A percentile compares a stretch with the other conserved stretches of the same genome.
phyloP scores from a whole-genome alignment of 2,888 invertebrate genomes.

The Calephelis perditalis region DNA sequence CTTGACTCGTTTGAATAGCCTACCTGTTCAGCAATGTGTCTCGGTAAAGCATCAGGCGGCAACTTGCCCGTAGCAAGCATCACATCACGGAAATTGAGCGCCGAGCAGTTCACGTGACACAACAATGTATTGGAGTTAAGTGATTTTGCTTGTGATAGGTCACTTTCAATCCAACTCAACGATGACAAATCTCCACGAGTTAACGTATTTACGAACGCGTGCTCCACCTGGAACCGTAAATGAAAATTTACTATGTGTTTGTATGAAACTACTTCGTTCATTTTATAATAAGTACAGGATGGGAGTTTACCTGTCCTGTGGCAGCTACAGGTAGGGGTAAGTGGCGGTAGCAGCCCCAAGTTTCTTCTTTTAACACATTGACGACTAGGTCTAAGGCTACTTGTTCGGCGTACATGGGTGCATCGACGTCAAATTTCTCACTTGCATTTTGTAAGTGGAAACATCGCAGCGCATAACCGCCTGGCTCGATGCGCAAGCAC shows the following conservation, averaged over 20 bases:
- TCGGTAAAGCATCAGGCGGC: conserved; percentile 98
- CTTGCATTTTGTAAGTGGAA: conserved; percentile 83
- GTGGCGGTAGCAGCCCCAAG: conserved; percentile 94
- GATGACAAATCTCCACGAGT: conserved; percentile 95
- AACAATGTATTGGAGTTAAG: conserved; percentile 78
- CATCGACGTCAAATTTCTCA: conserved; percentile 77
- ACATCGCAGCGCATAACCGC: conserved; percentile 86
- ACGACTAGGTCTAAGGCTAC: conserved; percentile 87
- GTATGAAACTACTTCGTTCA: too few species aligned
- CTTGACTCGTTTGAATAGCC: too few species aligned
- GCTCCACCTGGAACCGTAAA: conserved; percentile 81
- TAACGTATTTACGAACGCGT: conserved; percentile 97
- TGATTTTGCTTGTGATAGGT: conserved; percentile 52
- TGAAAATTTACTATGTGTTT: background rate
- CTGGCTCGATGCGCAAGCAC: conserved; percentile 93
- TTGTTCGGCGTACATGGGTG: conserved; percentile 79
- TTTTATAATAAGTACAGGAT: background rate
- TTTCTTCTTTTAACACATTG: conserved; percentile 89
- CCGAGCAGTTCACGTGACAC: conserved; percentile 92
- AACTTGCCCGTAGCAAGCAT: conserved; percentile 99
- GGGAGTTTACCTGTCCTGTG: conserved; percentile 65
- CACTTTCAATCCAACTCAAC: conserved; percentile 95
- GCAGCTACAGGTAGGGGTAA: conserved; percentile 78
- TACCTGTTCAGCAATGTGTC: conserved; percentile 85
- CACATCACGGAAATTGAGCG: conserved; percentile 98